Evolutionary conservation across 2,113 vertebrate genomes (phyloP).

Genomic region (Dissostichus mawsoni): DNA sequence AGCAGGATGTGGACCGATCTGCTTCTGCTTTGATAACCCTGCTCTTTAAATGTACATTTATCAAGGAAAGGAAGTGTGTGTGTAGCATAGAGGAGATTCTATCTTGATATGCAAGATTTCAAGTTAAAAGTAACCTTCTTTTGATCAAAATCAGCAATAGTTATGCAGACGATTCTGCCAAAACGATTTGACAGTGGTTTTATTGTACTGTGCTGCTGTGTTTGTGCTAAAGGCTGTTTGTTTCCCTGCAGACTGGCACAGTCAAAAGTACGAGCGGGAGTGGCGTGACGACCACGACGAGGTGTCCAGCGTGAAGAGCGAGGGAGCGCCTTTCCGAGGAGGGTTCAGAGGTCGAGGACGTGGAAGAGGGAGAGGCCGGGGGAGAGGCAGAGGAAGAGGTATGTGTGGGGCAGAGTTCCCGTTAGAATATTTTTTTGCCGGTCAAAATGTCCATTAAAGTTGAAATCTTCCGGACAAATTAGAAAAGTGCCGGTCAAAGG

Average conservation of each 20-base stretch:
- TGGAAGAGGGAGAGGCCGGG: conserved; percentile 91
- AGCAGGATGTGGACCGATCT: conserved; percentile 44
- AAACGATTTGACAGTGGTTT: background rate
- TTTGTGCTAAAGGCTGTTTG: conserved; percentile 1
- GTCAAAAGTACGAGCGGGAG: conserved; percentile 92
- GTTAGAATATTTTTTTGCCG: too few relatives aligned
- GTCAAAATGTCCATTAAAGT: too few relatives aligned
- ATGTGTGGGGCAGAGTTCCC: background rate
- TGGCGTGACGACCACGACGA: conserved; percentile 96
- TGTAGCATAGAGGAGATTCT: background rate
- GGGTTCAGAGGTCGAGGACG: conserved; percentile 93
- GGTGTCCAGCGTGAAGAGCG: conserved; percentile 97
- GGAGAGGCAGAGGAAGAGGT: conserved; percentile 90
- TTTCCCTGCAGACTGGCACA: conserved; percentile 89
- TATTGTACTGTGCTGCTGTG: background rate
- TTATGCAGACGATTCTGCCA: background rate
- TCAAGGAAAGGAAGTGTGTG: background rate
- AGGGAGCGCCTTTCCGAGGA: conserved; percentile 92
- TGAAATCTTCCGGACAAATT: too few relatives aligned
- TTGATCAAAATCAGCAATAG: background rate
- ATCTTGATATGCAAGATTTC: background rate
- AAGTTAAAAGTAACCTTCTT: background rate
- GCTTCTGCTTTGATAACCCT: conserved; percentile 45
- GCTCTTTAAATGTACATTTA: background rate
- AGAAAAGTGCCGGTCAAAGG: too few relatives aligned